Evolutionary conservation across 1,140 invertebrate genomes (phyloP), one percentile per base, ranked within the genome.

Genomic region (Drosophila albomicans): DNA sequence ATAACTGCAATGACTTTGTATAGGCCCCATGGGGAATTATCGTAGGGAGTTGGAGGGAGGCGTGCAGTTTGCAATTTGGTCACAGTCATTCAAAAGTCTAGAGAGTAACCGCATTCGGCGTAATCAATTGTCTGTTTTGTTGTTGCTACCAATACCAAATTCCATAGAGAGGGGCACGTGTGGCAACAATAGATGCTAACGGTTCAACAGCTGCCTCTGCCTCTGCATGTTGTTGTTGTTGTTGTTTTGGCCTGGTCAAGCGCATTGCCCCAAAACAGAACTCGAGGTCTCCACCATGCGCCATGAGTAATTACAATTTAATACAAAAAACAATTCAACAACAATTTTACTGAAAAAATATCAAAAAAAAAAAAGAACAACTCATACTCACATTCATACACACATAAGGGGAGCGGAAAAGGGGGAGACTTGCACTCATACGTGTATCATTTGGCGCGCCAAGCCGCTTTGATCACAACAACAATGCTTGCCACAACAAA

Each of bases 401-500:
- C 58, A 52, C 16, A 65, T 20, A 7, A 32, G 30, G 6, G 30
- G 30, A 5, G 8, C 6, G 30, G 38, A 10, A 3, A 13, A n/a
- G 11, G 41, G 41, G n/a, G 41, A 5, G 41, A 68, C n/a, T 49
- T 16, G 7, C 20, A 59, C 46, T 35, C 68, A 57, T 46, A 68
- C 63, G 62, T 43, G 71, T 78, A 68, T 78, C 74, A 85, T 82
- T 85, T 77, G 69, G 75, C 81, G 85, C 85, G 85, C 78, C 71
- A 90, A 86, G 81, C 86, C 85, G 85, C 85, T 89, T 89, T 89
- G 85, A 89, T 89, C 85, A 90, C 86, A 81, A 81, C 86, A 79
- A 89, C 85, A 89, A 89, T 89, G 81, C 85, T 89, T 89, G 85
- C 85, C 85, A 89, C 85, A 89, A 89, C 85, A 89, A 89, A 89